Percentiles rank a stretch among this genome's conserved stretches.
Evolutionary conservation across 2,797 vertebrate species (phyloP).

Genomic region (Sparidentex hasta): DNA sequence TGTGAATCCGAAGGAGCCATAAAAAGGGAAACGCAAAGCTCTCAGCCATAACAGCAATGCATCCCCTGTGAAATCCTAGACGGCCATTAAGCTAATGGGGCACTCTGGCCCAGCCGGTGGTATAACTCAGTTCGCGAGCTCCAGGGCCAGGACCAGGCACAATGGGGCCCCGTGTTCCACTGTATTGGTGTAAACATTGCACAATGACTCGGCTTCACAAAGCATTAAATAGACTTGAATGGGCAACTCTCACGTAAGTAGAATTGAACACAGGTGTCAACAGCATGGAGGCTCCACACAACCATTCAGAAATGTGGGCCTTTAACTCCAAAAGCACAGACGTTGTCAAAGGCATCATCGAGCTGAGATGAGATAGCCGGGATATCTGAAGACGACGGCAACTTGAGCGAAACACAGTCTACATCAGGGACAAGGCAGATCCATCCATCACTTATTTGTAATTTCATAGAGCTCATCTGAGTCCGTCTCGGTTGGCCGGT

Average conservation of each 20-base stretch:
- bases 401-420: not conserved
- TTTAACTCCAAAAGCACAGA: no score
- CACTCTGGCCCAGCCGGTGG: conserved; percentile 81
- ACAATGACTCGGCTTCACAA: conserved; percentile 77
- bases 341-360: not conserved
- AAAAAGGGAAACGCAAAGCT: conserved; percentile 85
- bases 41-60: conserved; percentile 86
- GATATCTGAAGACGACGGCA: conserved; percentile 1
- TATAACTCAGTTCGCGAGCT: conserved; percentile 75
- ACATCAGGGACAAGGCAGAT: conserved; percentile 1
- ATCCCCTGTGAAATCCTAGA: conserved; percentile 88
- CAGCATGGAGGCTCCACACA: conserved; percentile 44
- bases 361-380: conserved; percentile 3
- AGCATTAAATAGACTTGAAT: conserved; percentile 80
- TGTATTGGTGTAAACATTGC: conserved; percentile 84
- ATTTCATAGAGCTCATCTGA: conserved; percentile 29
- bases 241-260: conserved; percentile 72
- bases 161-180: conserved; percentile 72
- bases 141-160: conserved; percentile 54
- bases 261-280: conserved; percentile 79
- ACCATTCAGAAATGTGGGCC: conserved; percentile 32
- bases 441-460: conserved; percentile 26
- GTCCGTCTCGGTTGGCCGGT: conserved; percentile 15
- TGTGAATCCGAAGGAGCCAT: conserved; percentile 85
- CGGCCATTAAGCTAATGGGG: conserved; percentile 89